A percentile compares a stretch with the other conserved stretches of the same genome.
phyloP scores from a whole-genome alignment of 1,140 invertebrate species.

The Bombus balteatus region DNA sequence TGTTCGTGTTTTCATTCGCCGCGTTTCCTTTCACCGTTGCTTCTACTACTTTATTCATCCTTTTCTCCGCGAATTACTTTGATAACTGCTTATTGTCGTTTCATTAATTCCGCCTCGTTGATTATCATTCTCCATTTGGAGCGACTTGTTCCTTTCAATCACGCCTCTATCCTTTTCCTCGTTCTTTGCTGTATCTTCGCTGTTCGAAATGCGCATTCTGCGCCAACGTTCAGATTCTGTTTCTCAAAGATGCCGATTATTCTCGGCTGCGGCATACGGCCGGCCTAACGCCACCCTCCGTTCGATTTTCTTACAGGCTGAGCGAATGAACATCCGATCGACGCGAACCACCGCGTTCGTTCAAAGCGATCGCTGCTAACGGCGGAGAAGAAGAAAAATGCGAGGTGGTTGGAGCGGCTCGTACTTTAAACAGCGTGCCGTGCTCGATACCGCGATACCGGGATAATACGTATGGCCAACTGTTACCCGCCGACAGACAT shows the following conservation, averaged over 20 bases:
- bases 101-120: conserved; percentile 19
- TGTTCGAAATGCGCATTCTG: background rate
- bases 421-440: conserved; percentile 12
- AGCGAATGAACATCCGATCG: background rate
- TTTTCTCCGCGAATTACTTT: conserved; percentile 8
- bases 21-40: no score
- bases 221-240: no score
- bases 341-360: background rate
- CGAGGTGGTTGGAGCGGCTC: background rate
- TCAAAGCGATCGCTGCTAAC: background rate
- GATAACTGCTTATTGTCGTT: conserved; percentile 44
- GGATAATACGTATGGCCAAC: conserved; percentile 40
- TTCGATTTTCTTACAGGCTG: background rate
- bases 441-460: conserved; percentile 18
- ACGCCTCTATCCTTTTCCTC: no score
- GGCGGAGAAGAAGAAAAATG: conserved; percentile 1
- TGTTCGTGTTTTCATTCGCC: background rate
- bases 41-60: background rate
- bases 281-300: no score
- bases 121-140: background rate
- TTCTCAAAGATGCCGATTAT: no score
- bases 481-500: conserved; percentile 42
- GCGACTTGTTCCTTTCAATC: background rate
- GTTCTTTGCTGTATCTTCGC: background rate
- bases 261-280: no score